Conservation (phyloP, 2,113 vertebrate genomes). For the Brachyhypopomus gauderio region DNA sequence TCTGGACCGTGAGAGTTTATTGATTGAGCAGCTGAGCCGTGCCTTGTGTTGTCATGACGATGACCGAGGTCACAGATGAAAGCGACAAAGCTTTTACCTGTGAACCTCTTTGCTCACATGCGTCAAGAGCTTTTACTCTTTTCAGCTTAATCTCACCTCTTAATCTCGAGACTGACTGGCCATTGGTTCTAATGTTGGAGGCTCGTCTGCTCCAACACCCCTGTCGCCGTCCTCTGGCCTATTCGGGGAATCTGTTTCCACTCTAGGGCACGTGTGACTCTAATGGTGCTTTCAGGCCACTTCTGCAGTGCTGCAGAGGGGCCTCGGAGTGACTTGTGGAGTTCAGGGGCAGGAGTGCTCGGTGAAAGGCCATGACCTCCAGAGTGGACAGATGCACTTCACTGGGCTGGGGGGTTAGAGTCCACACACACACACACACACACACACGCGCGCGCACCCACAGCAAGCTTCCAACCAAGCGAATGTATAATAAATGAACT, state of each 20-base stretch:
- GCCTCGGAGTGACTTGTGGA: background rate
- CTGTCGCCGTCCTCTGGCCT: background rate
- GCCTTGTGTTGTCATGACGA: constrained; percentile 32
- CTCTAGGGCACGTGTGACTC: background rate
- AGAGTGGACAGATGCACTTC: background rate
- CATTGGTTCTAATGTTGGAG: background rate
- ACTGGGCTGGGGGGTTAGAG: background rate
- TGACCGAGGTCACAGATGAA: constrained; percentile 31
- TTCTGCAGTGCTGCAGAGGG: background rate
- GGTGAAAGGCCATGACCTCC: constrained; percentile 1
- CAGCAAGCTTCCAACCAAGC: background rate
- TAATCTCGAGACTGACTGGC: too few species aligned
- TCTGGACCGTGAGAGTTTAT: constrained; percentile 37
- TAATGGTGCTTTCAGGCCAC: background rate
- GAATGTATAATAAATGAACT: background rate
- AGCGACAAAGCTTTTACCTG: constrained; percentile 21
- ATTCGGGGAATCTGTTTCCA: background rate
- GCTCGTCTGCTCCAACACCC: background rate
- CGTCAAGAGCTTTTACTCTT: background rate
- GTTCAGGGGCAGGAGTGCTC: background rate
- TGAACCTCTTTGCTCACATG: background rate
- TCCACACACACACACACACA: background rate
- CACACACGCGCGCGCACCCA: background rate
- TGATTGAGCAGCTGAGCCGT: constrained; percentile 25
- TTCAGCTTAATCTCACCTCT: background rate